phyloP scores from a whole-genome alignment of 2,797 vertebrate species.

The Otolemur crassicaudatus region DNA sequence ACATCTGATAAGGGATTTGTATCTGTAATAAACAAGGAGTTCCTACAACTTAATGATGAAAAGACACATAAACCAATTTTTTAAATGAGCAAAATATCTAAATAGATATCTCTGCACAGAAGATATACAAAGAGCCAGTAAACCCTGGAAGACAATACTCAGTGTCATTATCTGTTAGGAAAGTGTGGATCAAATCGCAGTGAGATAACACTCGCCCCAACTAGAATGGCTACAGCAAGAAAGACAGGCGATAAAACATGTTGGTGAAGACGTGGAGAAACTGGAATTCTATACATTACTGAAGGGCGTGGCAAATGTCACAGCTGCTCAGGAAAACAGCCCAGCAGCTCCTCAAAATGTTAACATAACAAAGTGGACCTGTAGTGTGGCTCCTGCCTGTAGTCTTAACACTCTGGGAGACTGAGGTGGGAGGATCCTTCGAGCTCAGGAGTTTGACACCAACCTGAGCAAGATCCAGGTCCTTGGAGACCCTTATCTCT shows the following conservation, averaged over 20 bases:
- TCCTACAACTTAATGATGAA: not conserved
- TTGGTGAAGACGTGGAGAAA: not conserved
- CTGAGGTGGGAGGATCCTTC: no score
- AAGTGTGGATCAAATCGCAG: not conserved
- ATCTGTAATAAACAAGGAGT: not conserved
- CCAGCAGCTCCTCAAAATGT: not conserved
- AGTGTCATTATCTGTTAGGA: not conserved
- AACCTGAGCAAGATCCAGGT: no score
- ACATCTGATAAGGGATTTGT: not conserved
- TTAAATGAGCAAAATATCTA: not conserved
- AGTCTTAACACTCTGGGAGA: no score
- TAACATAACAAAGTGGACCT: no score
- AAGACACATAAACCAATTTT: not conserved
- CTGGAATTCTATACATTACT: not conserved
- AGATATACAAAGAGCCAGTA: not conserved
- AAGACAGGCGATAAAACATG: not conserved
- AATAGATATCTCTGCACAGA: not conserved
- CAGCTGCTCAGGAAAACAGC: not conserved
- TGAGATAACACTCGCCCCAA: not conserved
- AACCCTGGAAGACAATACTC: not conserved
- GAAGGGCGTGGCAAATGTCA: not conserved
- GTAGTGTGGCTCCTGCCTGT: no score
- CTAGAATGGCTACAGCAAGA: not conserved
- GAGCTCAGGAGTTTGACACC: no score
- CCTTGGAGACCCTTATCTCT: no score